Conservation (phyloP, 1,140 invertebrate species). For the Halictus rubicundus region DNA sequence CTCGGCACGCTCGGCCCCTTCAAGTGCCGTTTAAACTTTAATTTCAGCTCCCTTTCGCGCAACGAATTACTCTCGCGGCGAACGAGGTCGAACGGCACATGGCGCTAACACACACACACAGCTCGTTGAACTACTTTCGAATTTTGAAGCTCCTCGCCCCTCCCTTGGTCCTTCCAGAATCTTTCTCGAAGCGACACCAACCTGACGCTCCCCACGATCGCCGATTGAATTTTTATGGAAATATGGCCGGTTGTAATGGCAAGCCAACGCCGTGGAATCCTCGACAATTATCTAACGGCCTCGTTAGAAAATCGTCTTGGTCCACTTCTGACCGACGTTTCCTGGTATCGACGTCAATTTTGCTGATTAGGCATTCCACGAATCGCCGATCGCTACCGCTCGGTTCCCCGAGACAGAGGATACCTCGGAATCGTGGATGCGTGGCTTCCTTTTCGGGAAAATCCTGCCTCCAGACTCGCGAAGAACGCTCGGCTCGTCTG, state of each 20-base stretch:
- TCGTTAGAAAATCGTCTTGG: constrained; percentile 39
- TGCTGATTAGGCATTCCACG: background rate
- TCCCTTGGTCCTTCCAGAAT: background rate
- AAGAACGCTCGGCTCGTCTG: background rate
- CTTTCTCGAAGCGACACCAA: background rate
- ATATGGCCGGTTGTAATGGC: constrained; percentile 29
- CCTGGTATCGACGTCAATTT: background rate
- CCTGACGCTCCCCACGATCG: constrained; percentile 1
- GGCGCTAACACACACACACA: constrained; percentile 41
- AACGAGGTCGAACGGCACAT: constrained; percentile 45
- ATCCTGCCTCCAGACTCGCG: background rate
- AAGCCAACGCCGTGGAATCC: constrained; percentile 9
- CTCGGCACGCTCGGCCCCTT: too few species aligned
- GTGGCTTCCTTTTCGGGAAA: background rate
- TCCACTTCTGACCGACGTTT: constrained; percentile 22
- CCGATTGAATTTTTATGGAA: constrained; percentile 50
- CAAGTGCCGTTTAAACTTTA: constrained; percentile 6
- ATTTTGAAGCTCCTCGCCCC: constrained; percentile 34
- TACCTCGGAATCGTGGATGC: too few species aligned
- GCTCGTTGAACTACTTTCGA: constrained; percentile 48
- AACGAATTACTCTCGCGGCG: constrained; percentile 36
- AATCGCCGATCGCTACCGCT: background rate
- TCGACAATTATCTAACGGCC: constrained; percentile 38
- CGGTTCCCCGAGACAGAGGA: too few species aligned
- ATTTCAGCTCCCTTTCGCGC: constrained; percentile 38